These are phyloP conservation scores for Menidia beryllina DNA, from an alignment of 2,113 vertebrate genomes.

Conservation along the genomic window DNA sequence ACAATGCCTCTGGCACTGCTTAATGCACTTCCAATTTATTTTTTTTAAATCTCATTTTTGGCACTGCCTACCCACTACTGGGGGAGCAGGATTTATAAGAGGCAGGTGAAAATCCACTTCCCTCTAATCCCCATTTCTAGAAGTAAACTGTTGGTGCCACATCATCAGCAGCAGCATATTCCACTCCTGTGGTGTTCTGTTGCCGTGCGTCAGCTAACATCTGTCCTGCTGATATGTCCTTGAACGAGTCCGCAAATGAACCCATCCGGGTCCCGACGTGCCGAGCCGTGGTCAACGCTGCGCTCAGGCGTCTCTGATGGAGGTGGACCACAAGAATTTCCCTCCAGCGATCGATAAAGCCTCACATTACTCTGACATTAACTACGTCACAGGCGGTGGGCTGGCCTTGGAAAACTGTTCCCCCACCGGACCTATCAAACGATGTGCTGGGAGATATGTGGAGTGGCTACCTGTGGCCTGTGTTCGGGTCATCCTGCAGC, in stretches of 20 bases:
- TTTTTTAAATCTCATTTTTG: too few species aligned
- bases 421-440: conserved; percentile 51
- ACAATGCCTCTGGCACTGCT: too few species aligned
- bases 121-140: conserved; percentile 7
- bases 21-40: too few species aligned
- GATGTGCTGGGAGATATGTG: conserved; percentile 21
- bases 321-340: conserved; percentile 36
- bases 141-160: neutral
- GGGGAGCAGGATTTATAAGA: neutral
- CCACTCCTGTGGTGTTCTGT: neutral
- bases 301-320: conserved; percentile 21
- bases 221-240: conserved; percentile 49
- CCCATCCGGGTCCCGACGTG: conserved; percentile 16
- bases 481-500: conserved; percentile 29
- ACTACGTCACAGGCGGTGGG: conserved; percentile 15
- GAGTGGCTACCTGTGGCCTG: conserved; percentile 14
- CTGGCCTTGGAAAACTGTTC: conserved; percentile 22
- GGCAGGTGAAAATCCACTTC: neutral
- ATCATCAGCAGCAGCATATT: conserved; percentile 33
- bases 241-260: conserved; percentile 44
- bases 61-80: neutral
- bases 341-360: conserved; percentile 65
- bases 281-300: conserved; percentile 14
- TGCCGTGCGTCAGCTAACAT: conserved; percentile 18
- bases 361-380: conserved; percentile 52